Evolutionary conservation across 2,888 invertebrate genomes (phyloP).

Genomic region (Drosophila siamana): DNA sequence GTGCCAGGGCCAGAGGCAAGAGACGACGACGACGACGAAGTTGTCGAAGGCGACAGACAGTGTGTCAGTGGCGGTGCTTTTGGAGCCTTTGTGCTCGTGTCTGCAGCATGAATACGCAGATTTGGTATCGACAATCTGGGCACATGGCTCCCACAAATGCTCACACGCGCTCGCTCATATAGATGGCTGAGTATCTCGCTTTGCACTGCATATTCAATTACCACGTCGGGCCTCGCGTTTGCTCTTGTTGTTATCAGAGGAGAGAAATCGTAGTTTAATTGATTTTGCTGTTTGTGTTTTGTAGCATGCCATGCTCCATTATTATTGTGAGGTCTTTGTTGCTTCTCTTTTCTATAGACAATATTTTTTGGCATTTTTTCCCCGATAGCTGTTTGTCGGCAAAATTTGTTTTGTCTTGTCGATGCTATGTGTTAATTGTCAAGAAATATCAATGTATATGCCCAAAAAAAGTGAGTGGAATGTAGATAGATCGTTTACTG

Average conservation of each 20-base stretch:
- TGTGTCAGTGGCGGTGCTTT: slow-evolving; percentile 76
- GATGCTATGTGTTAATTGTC: slow-evolving; percentile 39
- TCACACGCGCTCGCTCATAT: slow-evolving; percentile 10
- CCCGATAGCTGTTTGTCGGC: slow-evolving; percentile 63
- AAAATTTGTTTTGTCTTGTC: slow-evolving; percentile 41
- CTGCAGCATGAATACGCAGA: slow-evolving; percentile 77
- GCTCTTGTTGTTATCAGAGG: slow-evolving; percentile 61
- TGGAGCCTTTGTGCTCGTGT: slow-evolving; percentile 70
- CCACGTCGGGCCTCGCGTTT: slow-evolving; percentile 48
- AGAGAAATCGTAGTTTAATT: slow-evolving; percentile 77
- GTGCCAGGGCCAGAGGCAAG: slow-evolving; percentile 25
- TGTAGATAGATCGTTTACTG: slow-evolving; percentile 6
- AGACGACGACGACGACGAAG: slow-evolving; percentile 4
- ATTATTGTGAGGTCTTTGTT: slow-evolving; percentile 61
- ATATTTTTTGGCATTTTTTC: slow-evolving; percentile 62
- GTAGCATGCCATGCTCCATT: slow-evolving; percentile 38
- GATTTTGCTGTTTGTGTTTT: slow-evolving; percentile 63
- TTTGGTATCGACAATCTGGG: slow-evolving; percentile 56
- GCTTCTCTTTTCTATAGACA: slow-evolving; percentile 48
- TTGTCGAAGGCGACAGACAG: slow-evolving; percentile 64
- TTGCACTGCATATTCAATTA: slow-evolving; percentile 67
- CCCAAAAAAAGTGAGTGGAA: slow-evolving; percentile 3
- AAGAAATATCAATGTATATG: background rate
- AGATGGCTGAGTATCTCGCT: slow-evolving; percentile 33
- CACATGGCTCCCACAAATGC: slow-evolving; percentile 34